Base-by-base conservation (phyloP, 2,113 vertebrate species). In the Brachyhypopomus gauderio region DNA sequence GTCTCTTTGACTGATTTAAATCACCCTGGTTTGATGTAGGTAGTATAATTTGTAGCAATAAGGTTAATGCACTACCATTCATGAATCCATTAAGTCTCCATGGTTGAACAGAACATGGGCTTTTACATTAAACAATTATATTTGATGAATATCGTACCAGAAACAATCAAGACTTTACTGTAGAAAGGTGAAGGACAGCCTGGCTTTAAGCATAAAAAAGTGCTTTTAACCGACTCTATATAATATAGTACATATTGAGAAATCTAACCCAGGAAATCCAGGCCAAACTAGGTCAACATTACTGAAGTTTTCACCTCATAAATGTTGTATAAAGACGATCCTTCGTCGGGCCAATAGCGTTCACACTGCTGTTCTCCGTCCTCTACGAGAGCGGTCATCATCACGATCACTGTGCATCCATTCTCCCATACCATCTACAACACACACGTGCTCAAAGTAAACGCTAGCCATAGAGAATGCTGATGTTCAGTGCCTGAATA, bases 361-460 rank as follows among this genome's bases (percentile, higher is more conserved):
- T 98, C 96, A 82, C 97, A 97, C 85, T 98, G 97, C 88, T 96
- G 98, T 86, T 97, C 92, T 0, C 97, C 96, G 6, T 99, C 97
- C 78, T 99, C 98, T 0, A 96, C 95, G 84, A 99, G 88, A 0
- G 97, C 96, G 8, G 96, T 95, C 91, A 98, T 94, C 97, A 99
- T 99, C 85, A 99, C 97, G 0, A 99, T 98, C 85, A 98, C 97
- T 0, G 97, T 97, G 86, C 97, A 98, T 89, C 98, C 97, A 0
- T 96, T 98, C 89, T 99, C 98, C 98, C 98, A 99, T 77, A 98
- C 97, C 97, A 98, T 99, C 98, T 99, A 81, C 79, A 86, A 27
- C 30, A 74, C 34, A 59, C 23, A 22, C 34, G 23, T 67, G 48
- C 66, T 79, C 55, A 60, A 79, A 60, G 3, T 52, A 74, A n/a